A percentile compares a stretch with the other conserved stretches of the same genome.
Conservation (phyloP, 1,140 invertebrate species). For the Drosophila tristis region DNA sequence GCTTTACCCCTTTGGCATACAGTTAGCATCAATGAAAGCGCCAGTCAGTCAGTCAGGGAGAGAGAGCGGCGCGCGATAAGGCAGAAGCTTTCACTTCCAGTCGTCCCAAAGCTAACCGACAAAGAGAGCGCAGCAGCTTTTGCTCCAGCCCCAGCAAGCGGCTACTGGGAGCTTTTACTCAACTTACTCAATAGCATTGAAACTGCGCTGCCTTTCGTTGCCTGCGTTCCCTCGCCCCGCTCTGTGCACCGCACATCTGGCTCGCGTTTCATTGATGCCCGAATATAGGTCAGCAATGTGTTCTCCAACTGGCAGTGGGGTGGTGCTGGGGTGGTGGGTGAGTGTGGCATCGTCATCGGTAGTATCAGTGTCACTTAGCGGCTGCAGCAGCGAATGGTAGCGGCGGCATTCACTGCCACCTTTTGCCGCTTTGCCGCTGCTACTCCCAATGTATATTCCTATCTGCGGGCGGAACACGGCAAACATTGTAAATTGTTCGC, state of each 20-base stretch:
- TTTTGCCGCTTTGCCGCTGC: constrained; percentile 36
- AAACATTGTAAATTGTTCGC: constrained; percentile 58
- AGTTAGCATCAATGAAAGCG: neutral
- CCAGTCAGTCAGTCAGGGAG: neutral
- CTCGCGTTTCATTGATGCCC: constrained; percentile 80
- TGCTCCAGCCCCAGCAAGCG: constrained; percentile 25
- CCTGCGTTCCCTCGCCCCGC: neutral
- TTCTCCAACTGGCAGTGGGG: constrained; percentile 16
- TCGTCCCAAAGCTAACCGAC: constrained; percentile 39
- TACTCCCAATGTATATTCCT: constrained; percentile 6
- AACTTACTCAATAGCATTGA: constrained; percentile 46
- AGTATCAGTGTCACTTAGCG: constrained; percentile 56
- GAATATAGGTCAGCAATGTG: constrained; percentile 83
- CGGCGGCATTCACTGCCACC: neutral
- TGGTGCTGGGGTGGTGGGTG: neutral
- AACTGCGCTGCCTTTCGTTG: constrained; percentile 17
- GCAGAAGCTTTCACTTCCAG: constrained; percentile 58
- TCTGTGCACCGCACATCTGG: constrained; percentile 21
- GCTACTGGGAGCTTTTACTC: constrained; percentile 57
- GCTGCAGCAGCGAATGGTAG: constrained; percentile 39
- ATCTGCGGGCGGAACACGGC: constrained; percentile 24
- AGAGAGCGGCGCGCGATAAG: neutral
- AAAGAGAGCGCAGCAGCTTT: neutral
- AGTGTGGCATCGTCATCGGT: constrained; percentile 34
- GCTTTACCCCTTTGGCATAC: too few relatives aligned